Evolutionary conservation across 1,140 invertebrate species (phyloP).

Genomic region (Magallana ariakensis): DNA sequence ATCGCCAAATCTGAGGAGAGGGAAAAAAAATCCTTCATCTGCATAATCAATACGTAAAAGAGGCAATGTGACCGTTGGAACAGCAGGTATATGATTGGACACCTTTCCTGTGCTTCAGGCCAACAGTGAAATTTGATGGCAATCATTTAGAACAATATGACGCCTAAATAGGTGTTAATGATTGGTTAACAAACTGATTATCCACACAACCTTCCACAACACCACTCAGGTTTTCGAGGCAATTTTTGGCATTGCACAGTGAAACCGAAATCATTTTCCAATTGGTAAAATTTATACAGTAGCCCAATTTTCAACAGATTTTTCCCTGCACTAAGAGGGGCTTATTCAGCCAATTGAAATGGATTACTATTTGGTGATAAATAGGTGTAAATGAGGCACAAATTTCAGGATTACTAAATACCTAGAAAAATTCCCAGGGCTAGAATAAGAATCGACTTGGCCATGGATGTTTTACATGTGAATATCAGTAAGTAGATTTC

Average conservation of each 20-base stretch:
- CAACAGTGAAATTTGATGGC: constrained; percentile 35
- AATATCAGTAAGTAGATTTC: constrained; percentile 27
- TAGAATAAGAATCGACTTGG: neutral
- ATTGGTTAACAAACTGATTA: constrained; percentile 37
- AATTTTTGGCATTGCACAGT: neutral
- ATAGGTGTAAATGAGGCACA: constrained; percentile 33
- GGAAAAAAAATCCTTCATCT: neutral
- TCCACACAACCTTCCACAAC: neutral
- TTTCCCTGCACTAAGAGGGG: neutral
- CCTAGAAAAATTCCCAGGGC: constrained; percentile 16
- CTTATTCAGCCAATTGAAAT: constrained; percentile 27
- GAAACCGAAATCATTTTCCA: neutral
- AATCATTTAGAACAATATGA: constrained; percentile 27
- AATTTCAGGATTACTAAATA: constrained; percentile 19
- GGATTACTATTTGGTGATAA: constrained; percentile 36
- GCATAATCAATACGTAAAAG: constrained; percentile 20
- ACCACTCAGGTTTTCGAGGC: neutral
- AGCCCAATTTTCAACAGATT: neutral
- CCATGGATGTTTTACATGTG: constrained; percentile 30
- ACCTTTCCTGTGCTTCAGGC: constrained; percentile 29
- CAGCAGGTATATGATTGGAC: constrained; percentile 33
- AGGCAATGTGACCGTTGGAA: constrained; percentile 17
- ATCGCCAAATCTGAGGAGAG: constrained; percentile 9
- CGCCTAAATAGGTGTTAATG: constrained; percentile 36
- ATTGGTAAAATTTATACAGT: neutral